Percentiles rank a stretch among this genome's conserved stretches.
Conservation (phyloP, 2,888 invertebrate species). For the Coremacera marginata region DNA sequence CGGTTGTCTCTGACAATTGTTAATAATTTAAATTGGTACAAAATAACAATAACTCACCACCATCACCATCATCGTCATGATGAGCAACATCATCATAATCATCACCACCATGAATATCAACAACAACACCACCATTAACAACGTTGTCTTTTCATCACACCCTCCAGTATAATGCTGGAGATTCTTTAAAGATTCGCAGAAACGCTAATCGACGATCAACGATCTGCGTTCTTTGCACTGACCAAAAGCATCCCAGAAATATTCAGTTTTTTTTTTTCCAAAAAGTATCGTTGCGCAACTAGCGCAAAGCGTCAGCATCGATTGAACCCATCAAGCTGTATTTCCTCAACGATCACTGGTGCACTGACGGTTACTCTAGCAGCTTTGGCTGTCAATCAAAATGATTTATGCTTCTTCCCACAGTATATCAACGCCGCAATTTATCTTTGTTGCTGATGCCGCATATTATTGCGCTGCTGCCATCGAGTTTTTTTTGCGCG, state of each 20-base stretch:
- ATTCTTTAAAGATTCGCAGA: conserved; percentile 20
- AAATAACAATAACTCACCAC: conserved; percentile 23
- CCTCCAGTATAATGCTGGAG: background rate
- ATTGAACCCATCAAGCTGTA: background rate
- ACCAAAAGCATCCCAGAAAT: background rate
- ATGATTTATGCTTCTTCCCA: conserved; percentile 69
- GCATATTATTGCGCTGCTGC: background rate
- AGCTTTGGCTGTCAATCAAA: conserved; percentile 66
- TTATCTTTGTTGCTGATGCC: conserved; percentile 56
- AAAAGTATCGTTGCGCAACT: background rate
- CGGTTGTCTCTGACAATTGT: conserved; percentile 52
- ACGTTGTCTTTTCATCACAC: background rate
- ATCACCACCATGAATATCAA: background rate
- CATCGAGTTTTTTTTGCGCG: conserved; percentile 9
- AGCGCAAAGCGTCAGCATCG: background rate
- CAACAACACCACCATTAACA: background rate
- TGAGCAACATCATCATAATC: conserved; percentile 2
- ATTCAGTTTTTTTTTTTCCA: background rate
- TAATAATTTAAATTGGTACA: conserved; percentile 61
- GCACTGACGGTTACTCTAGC: background rate
- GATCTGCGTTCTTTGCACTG: background rate
- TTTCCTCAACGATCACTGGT: conserved; percentile 8
- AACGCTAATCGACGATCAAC: conserved; percentile 20
- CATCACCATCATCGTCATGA: background rate
- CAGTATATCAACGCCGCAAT: conserved; percentile 65